Conservation (phyloP, 2,888 invertebrate genomes). For the Heterodera filipjevi region DNA sequence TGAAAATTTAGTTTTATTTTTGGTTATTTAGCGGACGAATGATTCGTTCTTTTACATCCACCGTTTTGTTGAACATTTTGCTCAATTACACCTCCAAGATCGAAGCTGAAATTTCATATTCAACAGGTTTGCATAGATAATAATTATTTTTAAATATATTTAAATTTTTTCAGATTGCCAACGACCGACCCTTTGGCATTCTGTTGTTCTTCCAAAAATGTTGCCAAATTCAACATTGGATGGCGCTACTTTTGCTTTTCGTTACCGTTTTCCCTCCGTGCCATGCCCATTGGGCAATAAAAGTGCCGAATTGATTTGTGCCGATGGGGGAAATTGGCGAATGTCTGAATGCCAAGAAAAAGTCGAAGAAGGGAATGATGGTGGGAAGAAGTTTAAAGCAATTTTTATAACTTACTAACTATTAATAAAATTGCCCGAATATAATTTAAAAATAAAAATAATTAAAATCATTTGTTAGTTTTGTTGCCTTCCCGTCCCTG, state of each 20-base stretch:
- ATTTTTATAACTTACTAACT: too few relatives aligned
- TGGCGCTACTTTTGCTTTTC: background rate
- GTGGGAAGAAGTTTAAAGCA: background rate
- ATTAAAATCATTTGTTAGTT: background rate
- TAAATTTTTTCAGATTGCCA: background rate
- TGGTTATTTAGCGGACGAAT: background rate
- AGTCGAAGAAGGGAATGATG: background rate
- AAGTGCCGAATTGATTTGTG: slow-evolving; percentile 2
- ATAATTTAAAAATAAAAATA: background rate
- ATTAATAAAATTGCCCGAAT: too few relatives aligned
- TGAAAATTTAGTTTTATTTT: background rate
- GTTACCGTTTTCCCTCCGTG: slow-evolving; percentile 2
- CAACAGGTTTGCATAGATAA: background rate
- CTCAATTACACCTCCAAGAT: background rate
- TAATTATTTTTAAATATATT: background rate
- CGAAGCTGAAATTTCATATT: background rate
- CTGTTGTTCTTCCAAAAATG: background rate
- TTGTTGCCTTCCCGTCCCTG: background rate
- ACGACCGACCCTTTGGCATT: background rate
- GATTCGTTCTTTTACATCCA: background rate
- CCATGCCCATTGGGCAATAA: background rate
- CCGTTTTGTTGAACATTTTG: background rate
- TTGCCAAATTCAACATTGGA: background rate
- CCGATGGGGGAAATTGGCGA: background rate
- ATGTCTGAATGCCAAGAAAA: background rate